Conservation (phyloP, 2,113 vertebrate species). For the Chascanopsetta lugubris region DNA sequence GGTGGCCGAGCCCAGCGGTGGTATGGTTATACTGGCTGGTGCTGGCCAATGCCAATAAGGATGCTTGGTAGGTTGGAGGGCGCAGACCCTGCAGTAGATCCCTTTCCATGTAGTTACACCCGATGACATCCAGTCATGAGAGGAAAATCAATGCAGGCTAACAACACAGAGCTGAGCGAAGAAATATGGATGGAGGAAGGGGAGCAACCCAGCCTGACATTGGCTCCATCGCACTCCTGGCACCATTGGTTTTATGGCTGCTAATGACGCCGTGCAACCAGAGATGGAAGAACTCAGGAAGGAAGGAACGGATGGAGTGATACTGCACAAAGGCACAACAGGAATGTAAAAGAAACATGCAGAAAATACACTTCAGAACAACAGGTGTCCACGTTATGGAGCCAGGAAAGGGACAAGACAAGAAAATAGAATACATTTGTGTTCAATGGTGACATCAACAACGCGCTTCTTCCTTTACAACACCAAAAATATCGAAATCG, state of each 20-base stretch:
- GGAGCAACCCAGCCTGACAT: conserved; percentile 34
- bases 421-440: neutral
- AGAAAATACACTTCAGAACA: neutral
- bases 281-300: conserved; percentile 25
- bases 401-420: neutral
- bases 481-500: neutral
- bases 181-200: conserved; percentile 11
- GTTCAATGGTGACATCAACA: conserved; percentile 10
- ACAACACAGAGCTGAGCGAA: conserved; percentile 24
- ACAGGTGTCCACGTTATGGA: conserved; percentile 16
- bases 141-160: conserved; percentile 53
- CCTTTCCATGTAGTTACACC: conserved; percentile 7
- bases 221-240: conserved; percentile 56
- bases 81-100: conserved; percentile 8
- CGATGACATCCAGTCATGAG: conserved; percentile 49
- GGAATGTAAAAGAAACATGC: conserved; percentile 10
- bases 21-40: conserved; percentile 56
- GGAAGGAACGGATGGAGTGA: conserved; percentile 18
- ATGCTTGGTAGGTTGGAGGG: conserved; percentile 43
- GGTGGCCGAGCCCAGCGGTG: conserved; percentile 36
- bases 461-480: neutral
- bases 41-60: conserved; percentile 36
- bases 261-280: conserved; percentile 46
- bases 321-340: neutral
- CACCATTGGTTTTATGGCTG: conserved; percentile 9